These are phyloP conservation scores for Actenoides hombroni DNA, from an alignment of 2,113 vertebrate species.

Conservation along the genomic window DNA sequence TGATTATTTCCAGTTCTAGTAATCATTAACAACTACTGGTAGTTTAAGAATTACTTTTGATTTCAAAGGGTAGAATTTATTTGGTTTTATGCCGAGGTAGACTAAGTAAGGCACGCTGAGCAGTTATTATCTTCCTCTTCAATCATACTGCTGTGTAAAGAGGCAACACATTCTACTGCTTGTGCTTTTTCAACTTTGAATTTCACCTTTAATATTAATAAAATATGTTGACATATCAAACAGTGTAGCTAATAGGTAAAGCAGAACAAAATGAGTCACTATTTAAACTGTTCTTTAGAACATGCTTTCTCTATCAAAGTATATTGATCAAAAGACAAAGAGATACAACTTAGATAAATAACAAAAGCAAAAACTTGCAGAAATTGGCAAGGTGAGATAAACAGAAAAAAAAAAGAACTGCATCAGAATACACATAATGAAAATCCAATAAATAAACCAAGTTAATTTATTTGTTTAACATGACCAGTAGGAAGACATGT, in stretches of 20 bases:
- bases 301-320: neutral
- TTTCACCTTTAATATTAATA: neutral
- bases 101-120: neutral
- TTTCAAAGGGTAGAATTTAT: slow-evolving; percentile 22
- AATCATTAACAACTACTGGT: slow-evolving; percentile 41
- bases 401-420: neutral
- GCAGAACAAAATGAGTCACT: neutral
- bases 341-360: neutral
- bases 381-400: neutral
- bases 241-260: neutral
- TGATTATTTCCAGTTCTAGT: slow-evolving; percentile 29
- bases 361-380: neutral
- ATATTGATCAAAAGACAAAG: neutral
- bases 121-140: neutral
- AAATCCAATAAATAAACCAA: neutral
- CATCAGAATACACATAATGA: neutral
- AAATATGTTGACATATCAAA: slow-evolving; percentile 3
- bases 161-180: neutral
- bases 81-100: neutral
- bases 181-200: neutral
- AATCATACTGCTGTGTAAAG: neutral
- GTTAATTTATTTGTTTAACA: neutral
- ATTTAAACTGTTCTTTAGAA: neutral
- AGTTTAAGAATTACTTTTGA: slow-evolving; percentile 17
- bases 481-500: neutral